Conservation (phyloP, 2,888 invertebrate species). For the Ethmia dodecea region DNA sequence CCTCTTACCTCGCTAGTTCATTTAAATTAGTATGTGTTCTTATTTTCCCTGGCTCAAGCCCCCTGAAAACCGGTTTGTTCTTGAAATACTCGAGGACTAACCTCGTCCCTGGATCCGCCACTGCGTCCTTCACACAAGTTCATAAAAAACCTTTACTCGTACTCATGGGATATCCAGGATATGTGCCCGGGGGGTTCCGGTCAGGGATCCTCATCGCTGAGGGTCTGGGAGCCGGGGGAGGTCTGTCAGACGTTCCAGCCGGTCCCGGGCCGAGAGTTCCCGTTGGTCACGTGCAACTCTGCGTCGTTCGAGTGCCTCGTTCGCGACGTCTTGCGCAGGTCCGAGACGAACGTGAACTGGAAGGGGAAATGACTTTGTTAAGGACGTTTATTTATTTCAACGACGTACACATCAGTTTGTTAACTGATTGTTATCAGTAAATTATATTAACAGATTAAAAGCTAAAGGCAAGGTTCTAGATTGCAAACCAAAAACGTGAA, state of each 20-base stretch:
- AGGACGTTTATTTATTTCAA: not conserved
- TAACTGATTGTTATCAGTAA: not conserved
- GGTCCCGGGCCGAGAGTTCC: constrained; percentile 43
- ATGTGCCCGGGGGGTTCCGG: constrained; percentile 42
- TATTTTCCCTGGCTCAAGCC: too few species aligned
- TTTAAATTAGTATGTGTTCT: too few species aligned
- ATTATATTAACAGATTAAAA: too few species aligned
- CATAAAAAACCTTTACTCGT: constrained; percentile 20
- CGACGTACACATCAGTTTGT: not conserved
- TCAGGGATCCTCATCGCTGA: constrained; percentile 39
- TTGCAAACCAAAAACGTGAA: too few species aligned
- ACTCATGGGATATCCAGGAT: constrained; percentile 67
- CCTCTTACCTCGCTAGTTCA: too few species aligned
- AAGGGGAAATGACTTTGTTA: constrained; percentile 19
- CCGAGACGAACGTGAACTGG: constrained; percentile 63
- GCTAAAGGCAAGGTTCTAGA: not conserved
- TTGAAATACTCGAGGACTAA: not conserved
- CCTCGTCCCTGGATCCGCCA: too few species aligned
- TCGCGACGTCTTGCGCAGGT: constrained; percentile 54
- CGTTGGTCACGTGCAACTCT: constrained; percentile 62
- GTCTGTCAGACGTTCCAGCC: constrained; percentile 64
- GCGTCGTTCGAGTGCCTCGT: constrained; percentile 40
- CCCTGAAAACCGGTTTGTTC: too few species aligned
- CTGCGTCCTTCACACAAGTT: too few species aligned
- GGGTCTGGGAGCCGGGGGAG: constrained; percentile 34